Conservation (phyloP, 2,113 vertebrate genomes). For the Paralichthys olivaceus region DNA sequence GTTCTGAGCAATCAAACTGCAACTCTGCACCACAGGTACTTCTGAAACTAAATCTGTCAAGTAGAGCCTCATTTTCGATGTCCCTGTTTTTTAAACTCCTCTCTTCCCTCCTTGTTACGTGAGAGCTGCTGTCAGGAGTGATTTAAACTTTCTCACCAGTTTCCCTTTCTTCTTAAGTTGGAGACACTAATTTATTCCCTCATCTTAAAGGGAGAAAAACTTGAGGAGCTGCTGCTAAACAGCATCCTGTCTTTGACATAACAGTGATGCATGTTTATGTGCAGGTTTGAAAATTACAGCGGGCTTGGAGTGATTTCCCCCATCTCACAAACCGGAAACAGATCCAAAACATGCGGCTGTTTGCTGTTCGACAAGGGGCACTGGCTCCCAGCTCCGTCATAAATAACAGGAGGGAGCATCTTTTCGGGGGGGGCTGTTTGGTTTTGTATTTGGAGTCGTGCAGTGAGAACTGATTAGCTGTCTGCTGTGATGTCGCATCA, state of each 20-base stretch:
- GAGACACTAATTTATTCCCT: slow-evolving; percentile 50
- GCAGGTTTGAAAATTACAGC: slow-evolving; percentile 45
- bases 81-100: slow-evolving; percentile 18
- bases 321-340: slow-evolving; percentile 39
- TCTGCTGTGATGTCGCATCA: background rate
- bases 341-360: slow-evolving; percentile 63
- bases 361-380: slow-evolving; percentile 64
- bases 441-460: slow-evolving; percentile 13
- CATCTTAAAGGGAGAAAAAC: slow-evolving; percentile 25
- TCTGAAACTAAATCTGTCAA: slow-evolving; percentile 55
- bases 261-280: slow-evolving; percentile 57
- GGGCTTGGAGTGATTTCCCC: slow-evolving; percentile 62
- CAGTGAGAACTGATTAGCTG: too few species aligned
- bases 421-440: slow-evolving; percentile 26
- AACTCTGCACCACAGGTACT: slow-evolving; percentile 8
- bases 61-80: slow-evolving; percentile 41
- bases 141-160: slow-evolving; percentile 42
- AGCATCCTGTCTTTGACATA: slow-evolving; percentile 5
- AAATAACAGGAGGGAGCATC: slow-evolving; percentile 55
- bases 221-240: slow-evolving; percentile 57
- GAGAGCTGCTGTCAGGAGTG: slow-evolving; percentile 27
- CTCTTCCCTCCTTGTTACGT: slow-evolving; percentile 22
- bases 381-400: slow-evolving; percentile 59
- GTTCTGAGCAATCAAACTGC: slow-evolving; percentile 39
- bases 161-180: slow-evolving; percentile 39